Conservation (phyloP, 2,888 invertebrate genomes). For the Abrostola tripartita region DNA sequence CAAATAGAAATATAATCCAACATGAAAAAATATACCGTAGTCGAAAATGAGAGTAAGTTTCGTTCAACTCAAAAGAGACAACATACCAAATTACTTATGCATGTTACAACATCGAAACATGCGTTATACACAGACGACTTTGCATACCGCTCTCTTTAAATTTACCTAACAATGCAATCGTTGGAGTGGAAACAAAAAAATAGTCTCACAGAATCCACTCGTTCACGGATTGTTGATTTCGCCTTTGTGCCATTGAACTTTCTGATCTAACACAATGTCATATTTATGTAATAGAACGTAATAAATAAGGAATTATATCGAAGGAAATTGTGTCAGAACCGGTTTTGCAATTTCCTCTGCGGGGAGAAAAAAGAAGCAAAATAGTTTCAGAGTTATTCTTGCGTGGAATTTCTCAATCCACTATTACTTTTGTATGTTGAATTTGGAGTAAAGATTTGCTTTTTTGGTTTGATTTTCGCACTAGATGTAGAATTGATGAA, state of each 20-base stretch:
- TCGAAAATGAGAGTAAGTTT: conserved; percentile 9
- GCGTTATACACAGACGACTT: conserved; percentile 26
- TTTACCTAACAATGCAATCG: conserved; percentile 22
- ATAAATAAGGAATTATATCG: conserved; percentile 49
- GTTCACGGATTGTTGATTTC: conserved; percentile 45
- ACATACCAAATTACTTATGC: background rate
- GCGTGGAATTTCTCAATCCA: conserved; percentile 44
- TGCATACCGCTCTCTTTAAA: conserved; percentile 17
- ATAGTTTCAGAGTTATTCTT: conserved; percentile 22
- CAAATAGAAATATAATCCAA: background rate
- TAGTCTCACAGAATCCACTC: conserved; percentile 29
- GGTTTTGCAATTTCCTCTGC: conserved; percentile 51
- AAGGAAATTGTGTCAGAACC: conserved; percentile 52
- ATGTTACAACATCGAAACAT: conserved; percentile 2
- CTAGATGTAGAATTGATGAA: conserved; percentile 18
- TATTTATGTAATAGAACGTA: conserved; percentile 60
- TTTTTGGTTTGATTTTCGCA: conserved; percentile 20
- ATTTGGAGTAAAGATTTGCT: conserved; percentile 1
- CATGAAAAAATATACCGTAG: conserved; percentile 6
- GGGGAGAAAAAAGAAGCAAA: conserved; percentile 28
- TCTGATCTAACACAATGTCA: conserved; percentile 56
- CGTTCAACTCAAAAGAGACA: conserved; percentile 6
- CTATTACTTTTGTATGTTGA: conserved; percentile 21
- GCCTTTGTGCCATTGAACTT: conserved; percentile 59
- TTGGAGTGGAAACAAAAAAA: conserved; percentile 37